phyloP scores from a whole-genome alignment of 2,113 vertebrate genomes.

The Thalassoma bifasciatum region DNA sequence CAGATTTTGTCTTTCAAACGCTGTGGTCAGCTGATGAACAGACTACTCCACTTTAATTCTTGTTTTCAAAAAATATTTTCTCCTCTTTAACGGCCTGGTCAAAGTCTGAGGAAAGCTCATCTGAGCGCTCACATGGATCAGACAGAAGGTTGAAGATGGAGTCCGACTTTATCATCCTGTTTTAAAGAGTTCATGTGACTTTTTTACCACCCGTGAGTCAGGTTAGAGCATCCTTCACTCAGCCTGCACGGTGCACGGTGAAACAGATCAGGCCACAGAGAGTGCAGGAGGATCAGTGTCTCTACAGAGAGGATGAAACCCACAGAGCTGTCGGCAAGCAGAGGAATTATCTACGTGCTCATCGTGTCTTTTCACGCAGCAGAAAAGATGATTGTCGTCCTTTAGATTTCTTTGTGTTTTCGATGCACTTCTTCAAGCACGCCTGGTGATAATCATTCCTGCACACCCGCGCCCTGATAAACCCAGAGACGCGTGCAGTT shows the following conservation, averaged over 20 bases:
- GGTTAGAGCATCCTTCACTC: conserved; percentile 4
- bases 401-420: not conserved
- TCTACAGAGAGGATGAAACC: conserved; percentile 7
- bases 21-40: too few relatives aligned
- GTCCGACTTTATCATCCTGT: conserved; percentile 23
- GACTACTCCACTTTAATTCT: too few relatives aligned
- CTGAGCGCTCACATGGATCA: conserved; percentile 38
- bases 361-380: conserved; percentile 2
- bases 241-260: conserved; percentile 6
- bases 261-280: conserved; percentile 1
- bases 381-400: not conserved
- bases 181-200: conserved; percentile 27
- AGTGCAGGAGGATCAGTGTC: not conserved
- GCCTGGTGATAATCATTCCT: not conserved
- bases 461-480: not conserved
- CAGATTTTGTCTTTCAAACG: too few relatives aligned
- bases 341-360: not conserved
- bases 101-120: too few relatives aligned
- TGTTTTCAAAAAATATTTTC: too few relatives aligned
- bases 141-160: conserved; percentile 45
- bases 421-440: not conserved
- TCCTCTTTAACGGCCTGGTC: too few relatives aligned
- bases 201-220: conserved; percentile 7
- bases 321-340: not conserved
- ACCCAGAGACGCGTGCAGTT: not conserved